Conservation (phyloP, 2,888 invertebrate genomes). For the Chaetogeoica ovagalla region DNA sequence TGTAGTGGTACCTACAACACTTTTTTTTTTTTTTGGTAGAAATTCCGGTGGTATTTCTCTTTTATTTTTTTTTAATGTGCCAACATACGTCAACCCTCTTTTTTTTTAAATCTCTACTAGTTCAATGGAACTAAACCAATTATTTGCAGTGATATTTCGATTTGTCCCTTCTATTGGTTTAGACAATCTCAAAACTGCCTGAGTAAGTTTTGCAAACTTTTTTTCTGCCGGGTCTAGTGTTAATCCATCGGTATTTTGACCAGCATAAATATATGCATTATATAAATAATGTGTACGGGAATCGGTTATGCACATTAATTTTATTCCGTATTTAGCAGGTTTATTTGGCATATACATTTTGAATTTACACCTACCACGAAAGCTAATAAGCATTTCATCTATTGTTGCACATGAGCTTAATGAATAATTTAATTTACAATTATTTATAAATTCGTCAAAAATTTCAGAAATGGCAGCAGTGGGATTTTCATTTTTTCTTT, state of each 20-base stretch:
- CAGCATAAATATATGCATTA: constrained; percentile 57
- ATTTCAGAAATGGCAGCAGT: constrained; percentile 52
- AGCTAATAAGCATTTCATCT: constrained; percentile 43
- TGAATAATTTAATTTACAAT: constrained; percentile 49
- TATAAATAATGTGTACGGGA: constrained; percentile 56
- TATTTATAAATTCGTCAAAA: constrained; percentile 48
- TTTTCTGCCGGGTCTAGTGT: constrained; percentile 56
- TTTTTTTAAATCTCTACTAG: constrained; percentile 49
- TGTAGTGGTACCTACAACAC: constrained; percentile 29
- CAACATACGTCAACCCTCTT: constrained; percentile 18
- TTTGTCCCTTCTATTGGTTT: constrained; percentile 56
- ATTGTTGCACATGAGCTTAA: constrained; percentile 35
- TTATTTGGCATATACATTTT: constrained; percentile 56
- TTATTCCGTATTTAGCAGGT: constrained; percentile 57
- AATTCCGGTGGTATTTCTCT: no score
- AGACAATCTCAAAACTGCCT: constrained; percentile 57
- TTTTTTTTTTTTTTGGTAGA: constrained; percentile 36
- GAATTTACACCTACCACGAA: constrained; percentile 55
- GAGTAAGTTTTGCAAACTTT: constrained; percentile 57
- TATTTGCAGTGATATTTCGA: constrained; percentile 1
- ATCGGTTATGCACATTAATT: constrained; percentile 56
- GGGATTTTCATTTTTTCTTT: constrained; percentile 33
- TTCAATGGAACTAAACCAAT: constrained; percentile 33
- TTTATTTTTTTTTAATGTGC: constrained; percentile 49
- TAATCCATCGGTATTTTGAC: constrained; percentile 57